Conservation (phyloP, 1,140 invertebrate genomes). For the Lamellibrachia luymesi region DNA sequence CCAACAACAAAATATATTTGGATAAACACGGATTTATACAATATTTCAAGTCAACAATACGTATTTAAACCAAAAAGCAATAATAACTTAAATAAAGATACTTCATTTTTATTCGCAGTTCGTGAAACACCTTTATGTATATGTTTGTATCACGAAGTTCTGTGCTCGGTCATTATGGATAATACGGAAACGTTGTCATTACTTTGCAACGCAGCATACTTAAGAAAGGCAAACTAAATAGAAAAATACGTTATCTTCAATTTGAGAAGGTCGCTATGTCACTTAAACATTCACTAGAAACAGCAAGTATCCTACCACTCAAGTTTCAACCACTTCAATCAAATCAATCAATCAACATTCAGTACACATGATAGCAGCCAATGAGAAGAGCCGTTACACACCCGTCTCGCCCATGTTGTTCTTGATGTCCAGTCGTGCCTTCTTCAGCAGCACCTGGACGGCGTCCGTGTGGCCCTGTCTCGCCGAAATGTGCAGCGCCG, state of each 20-base stretch:
- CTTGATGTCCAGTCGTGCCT: slow-evolving; percentile 23
- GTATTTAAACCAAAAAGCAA: too few species aligned
- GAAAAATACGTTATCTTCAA: neutral
- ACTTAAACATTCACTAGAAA: neutral
- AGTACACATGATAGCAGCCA: neutral
- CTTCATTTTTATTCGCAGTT: too few species aligned
- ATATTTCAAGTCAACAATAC: too few species aligned
- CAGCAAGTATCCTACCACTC: neutral
- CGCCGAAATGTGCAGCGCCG: slow-evolving; percentile 28
- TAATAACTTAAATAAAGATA: too few species aligned
- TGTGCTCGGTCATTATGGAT: too few species aligned
- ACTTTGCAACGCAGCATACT: too few species aligned
- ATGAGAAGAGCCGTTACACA: neutral
- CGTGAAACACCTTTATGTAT: too few species aligned
- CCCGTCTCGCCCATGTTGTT: slow-evolving; percentile 22
- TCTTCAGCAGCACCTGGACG: slow-evolving; percentile 26
- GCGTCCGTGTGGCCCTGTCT: slow-evolving; percentile 22
- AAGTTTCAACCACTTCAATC: neutral
- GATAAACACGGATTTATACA: too few species aligned
- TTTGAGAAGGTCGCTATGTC: neutral
- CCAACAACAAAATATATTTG: too few species aligned
- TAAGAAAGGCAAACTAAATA: neutral
- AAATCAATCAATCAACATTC: neutral
- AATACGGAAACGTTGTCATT: too few species aligned
- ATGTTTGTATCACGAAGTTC: too few species aligned